A percentile compares a stretch with the other conserved stretches of the same genome.
These are phyloP conservation scores for Caenorhabditis wallacei DNA, from an alignment of 2,888 invertebrate genomes.

Conservation along the genomic window DNA sequence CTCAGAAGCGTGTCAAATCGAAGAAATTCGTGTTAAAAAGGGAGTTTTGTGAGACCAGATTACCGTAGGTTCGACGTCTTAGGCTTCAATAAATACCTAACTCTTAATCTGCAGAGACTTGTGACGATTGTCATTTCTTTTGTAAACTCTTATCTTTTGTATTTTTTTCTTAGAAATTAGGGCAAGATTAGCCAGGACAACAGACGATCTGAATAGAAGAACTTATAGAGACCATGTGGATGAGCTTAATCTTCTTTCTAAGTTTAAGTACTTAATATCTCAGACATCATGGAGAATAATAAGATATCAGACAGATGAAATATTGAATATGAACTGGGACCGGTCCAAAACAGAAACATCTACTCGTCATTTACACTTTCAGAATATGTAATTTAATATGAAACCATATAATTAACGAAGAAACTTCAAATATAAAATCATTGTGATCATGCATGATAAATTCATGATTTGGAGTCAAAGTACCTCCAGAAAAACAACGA, in stretches of 20 bases:
- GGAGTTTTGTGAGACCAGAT: neutral
- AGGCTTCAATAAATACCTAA: slow-evolving; percentile 20
- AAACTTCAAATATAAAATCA: neutral
- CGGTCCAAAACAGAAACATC: slow-evolving; percentile 3
- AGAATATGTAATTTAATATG: neutral
- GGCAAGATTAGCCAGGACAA: slow-evolving; percentile 5
- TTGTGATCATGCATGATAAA: neutral
- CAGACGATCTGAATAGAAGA: neutral
- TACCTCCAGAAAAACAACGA: neutral
- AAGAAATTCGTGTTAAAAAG: slow-evolving; percentile 16
- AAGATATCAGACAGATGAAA: neutral
- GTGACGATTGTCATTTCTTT: slow-evolving; percentile 5
- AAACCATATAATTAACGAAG: neutral
- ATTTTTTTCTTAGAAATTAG: neutral
- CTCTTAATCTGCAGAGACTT: slow-evolving; percentile 6
- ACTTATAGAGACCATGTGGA: neutral
- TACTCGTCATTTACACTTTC: slow-evolving; percentile 15
- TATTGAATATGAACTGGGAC: neutral
- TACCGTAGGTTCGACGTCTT: slow-evolving; percentile 33
- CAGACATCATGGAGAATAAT: slow-evolving; percentile 1
- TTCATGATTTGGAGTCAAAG: neutral
- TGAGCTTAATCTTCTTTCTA: neutral
- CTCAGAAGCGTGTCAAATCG: neutral
- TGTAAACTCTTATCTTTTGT: neutral
- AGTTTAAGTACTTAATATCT: neutral